Evolutionary conservation across 2,113 vertebrate species (phyloP).

Genomic region (Tylochromis polylepis): DNA sequence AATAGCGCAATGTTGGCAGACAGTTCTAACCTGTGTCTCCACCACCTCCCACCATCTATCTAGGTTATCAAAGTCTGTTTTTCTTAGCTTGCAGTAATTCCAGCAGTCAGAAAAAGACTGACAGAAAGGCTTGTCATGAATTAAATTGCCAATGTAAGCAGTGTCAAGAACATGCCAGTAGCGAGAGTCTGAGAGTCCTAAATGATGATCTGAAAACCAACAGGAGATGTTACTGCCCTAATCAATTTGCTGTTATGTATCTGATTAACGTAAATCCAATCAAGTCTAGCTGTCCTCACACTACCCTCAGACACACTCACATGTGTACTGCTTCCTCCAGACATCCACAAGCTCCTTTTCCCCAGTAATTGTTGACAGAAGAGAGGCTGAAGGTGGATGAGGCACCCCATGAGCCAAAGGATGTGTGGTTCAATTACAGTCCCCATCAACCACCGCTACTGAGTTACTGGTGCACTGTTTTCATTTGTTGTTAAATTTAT

Average conservation of each 20-base stretch:
- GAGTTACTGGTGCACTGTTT: background rate
- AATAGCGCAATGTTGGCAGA: background rate
- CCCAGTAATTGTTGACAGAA: background rate
- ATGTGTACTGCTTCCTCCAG: background rate
- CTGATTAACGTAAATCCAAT: background rate
- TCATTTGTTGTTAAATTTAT: background rate
- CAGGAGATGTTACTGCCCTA: background rate
- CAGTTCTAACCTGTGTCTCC: background rate
- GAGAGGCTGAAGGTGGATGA: background rate
- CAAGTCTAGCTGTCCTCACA: background rate
- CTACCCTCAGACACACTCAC: background rate
- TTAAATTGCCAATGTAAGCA: background rate
- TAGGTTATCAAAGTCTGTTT: background rate
- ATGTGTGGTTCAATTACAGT: background rate
- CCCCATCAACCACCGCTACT: background rate
- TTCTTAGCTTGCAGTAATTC: background rate
- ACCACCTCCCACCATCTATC: background rate
- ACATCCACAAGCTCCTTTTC: background rate
- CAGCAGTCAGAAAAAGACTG: background rate
- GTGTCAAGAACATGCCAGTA: background rate
- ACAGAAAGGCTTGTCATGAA: background rate
- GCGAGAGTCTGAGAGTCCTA: background rate
- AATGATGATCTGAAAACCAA: background rate
- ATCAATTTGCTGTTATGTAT: background rate
- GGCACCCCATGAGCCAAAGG: background rate